Evolutionary conservation across 2,888 invertebrate genomes (phyloP).

Genomic region (Lypha dubia): DNA sequence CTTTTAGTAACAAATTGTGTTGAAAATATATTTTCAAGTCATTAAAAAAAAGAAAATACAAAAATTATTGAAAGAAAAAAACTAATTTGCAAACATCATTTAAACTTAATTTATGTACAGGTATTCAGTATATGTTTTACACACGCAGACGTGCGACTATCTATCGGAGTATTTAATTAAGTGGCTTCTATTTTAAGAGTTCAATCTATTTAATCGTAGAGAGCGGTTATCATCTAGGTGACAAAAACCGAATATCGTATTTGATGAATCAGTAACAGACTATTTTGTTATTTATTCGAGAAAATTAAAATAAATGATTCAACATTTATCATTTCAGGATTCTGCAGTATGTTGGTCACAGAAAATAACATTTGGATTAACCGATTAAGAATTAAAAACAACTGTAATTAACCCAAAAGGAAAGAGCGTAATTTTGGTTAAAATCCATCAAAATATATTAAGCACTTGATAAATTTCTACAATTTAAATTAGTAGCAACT

Average conservation of each 20-base stretch:
- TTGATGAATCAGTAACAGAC: too few relatives aligned
- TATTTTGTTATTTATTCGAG: too few relatives aligned
- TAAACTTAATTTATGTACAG: slow-evolving; percentile 42
- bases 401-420: neutral
- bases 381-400: too few relatives aligned
- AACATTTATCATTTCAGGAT: too few relatives aligned
- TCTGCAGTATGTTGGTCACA: too few relatives aligned
- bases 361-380: too few relatives aligned
- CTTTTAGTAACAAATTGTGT: slow-evolving; percentile 43
- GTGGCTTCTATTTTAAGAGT: too few relatives aligned
- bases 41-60: slow-evolving; percentile 24
- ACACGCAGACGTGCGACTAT: neutral
- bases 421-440: neutral
- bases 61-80: neutral
- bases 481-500: slow-evolving; percentile 18
- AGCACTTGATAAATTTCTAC: slow-evolving; percentile 7
- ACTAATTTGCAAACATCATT: slow-evolving; percentile 57
- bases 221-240: too few relatives aligned
- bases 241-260: too few relatives aligned
- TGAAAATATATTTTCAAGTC: slow-evolving; percentile 48
- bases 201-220: too few relatives aligned
- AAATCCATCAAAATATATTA: slow-evolving; percentile 3
- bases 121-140: neutral
- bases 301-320: too few relatives aligned
- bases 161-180: neutral